Base-by-base conservation (phyloP, 2,888 invertebrate species). In the Vannuccia rotundouncinata region DNA sequence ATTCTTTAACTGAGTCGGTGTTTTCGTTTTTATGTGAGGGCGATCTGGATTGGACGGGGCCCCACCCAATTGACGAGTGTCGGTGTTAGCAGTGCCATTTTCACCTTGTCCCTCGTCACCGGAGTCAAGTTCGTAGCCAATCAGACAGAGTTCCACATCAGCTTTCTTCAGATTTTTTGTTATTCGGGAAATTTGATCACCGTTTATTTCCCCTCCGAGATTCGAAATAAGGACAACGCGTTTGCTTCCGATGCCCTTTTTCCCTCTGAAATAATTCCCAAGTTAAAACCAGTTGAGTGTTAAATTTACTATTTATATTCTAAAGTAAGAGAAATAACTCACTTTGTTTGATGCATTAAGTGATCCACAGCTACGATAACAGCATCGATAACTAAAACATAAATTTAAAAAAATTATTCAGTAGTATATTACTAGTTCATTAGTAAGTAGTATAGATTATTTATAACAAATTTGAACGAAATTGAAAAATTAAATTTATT, bases 151-250 rank as follows among this genome's bases (percentile, higher is more conserved):
- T 84, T 91, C 91, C 83, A 91, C 90, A 13, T 89, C 87, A 0
- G 89, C 88, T 77, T 90, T 89, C 83, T 91, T 89, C 25, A 92
- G 87, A 31, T 90, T 90, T 74, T 89, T 86, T 28, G 91, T 86
- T 13, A 91, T 89, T 84, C 84, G 83, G n/a, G 90, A 89, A 66
- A 90, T 84, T 80, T 90, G 87, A 81, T 90, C 89, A 28, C 89
- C 87, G 79, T 89, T 89, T 75, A 89, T 87, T 25, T 86, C 85
- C 28, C 90, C 89, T 73, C 89, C 89, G 80, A 92, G 91, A 84
- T 92, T 91, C 0, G 92, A 91, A 85, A 92, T 90, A 28, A 93
- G 85, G 59, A 92, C 90, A 77, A 93, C 89, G 83, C 92, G 91
- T 73, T 87, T 87, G 17, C 86, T 85, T 1, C 85, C 86, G 83